A percentile compares a stretch with the other conserved stretches of the same genome.
Evolutionary conservation across 1,140 invertebrate species (phyloP).

Genomic region (Macrobrachium rosenbergii): DNA sequence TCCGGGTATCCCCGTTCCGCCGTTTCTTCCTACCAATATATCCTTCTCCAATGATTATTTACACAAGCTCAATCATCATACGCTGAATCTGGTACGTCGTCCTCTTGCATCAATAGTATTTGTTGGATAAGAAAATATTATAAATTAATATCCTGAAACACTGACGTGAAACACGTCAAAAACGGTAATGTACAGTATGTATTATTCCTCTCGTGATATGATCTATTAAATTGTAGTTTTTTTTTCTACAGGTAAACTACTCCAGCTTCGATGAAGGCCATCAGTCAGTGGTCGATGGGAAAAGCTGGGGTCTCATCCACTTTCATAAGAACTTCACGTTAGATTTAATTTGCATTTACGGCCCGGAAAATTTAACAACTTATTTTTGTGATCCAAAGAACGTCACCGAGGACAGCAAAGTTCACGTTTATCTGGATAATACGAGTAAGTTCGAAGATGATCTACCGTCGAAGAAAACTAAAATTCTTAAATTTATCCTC

Average conservation of each 20-base stretch:
- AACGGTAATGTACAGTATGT: too few species aligned
- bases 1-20: conserved; percentile 72
- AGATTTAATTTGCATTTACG: conserved; percentile 76
- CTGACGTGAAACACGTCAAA: too few species aligned
- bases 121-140: too few species aligned
- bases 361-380: background rate
- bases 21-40: background rate
- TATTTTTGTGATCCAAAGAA: background rate
- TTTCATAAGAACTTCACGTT: conserved; percentile 90
- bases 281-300: conserved; percentile 79
- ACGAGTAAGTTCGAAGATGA: conserved; percentile 46
- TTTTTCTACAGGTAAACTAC: conserved; percentile 41
- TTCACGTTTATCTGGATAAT: conserved; percentile 66
- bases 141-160: too few species aligned
- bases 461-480: too few species aligned
- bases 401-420: conserved; percentile 40
- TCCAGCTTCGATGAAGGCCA: conserved; percentile 70
- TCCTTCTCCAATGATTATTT: conserved; percentile 24
- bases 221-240: too few species aligned
- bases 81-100: conserved; percentile 5
- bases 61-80: conserved; percentile 13
- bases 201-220: too few species aligned
- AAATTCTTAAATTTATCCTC: too few species aligned
- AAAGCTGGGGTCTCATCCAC: conserved; percentile 88
- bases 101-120: too few species aligned